Percentiles rank a stretch among this genome's conserved stretches.
phyloP scores from a whole-genome alignment of 2,888 invertebrate species.

The Nephrotoma guestfalica region DNA sequence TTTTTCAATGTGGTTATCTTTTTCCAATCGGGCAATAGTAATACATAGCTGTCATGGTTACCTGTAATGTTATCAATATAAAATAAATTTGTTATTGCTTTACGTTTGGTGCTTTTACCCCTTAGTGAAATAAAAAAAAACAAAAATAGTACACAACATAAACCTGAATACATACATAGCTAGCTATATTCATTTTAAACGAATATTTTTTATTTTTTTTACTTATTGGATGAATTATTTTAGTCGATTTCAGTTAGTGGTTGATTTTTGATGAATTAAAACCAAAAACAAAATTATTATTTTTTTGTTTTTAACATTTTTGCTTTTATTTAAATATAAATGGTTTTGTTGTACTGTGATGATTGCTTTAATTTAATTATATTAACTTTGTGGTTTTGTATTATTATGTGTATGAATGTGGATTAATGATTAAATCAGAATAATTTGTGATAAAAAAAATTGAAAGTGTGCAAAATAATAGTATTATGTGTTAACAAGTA shows the following conservation, averaged over 20 bases:
- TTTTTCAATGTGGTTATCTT: not conserved
- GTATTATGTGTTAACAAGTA: not conserved
- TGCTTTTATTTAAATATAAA: not conserved
- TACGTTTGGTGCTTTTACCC: not conserved
- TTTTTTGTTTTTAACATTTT: not conserved
- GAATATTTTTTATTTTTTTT: not conserved
- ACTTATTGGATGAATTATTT: slow-evolving; percentile 7
- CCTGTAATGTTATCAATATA: not conserved
- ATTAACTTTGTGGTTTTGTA: not conserved
- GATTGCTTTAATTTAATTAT: not conserved
- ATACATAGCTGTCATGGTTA: not conserved
- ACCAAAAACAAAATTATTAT: not conserved
- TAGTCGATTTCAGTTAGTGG: slow-evolving; percentile 7
- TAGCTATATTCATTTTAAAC: too few species aligned
- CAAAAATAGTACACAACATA: not conserved
- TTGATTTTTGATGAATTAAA: slow-evolving; percentile 6
- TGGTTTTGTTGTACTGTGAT: not conserved
- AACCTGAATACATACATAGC: not conserved
- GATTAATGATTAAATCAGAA: not conserved
- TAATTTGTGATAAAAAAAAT: not conserved
- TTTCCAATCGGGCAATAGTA: not conserved
- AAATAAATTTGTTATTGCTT: not conserved
- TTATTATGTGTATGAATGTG: not conserved
- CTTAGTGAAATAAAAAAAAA: not conserved
- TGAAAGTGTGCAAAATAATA: not conserved